Base-by-base conservation (phyloP, 2,888 invertebrate genomes). In the Steinernema scapterisci region DNA sequence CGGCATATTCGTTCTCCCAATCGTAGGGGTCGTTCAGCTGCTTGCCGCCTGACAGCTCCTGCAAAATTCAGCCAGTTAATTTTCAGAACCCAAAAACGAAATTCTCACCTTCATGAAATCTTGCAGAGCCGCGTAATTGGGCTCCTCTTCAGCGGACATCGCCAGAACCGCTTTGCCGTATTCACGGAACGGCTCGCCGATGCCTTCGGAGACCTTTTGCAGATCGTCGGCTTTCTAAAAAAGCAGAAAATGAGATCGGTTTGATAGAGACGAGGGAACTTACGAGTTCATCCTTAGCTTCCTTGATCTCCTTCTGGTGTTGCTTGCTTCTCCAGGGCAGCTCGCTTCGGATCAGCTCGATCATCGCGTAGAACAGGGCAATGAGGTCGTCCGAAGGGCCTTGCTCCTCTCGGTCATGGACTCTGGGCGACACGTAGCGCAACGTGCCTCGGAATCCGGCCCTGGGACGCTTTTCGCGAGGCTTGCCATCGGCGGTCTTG, bases 361-460 rank as follows among this genome's bases (percentile, higher is more conserved):
- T 54, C n/a, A 79, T 48, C 9, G 79, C 72, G 72, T 81, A 82
- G 56, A 80, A 46, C 6, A 82, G 56, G 5, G 81, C 75, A n/a
- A 77, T 73, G 51, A 83, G 72, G 70, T 83, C 83, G 71, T 83
- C 83, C 9, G 75, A 46, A 2, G 82, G 81, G 0, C 76, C 75
- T 72, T 80, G 78, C 19, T 78, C 78, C 21, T 70, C 70, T 6
- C 75, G 52, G 31, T 74, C 72, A 73, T 83, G 83, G 1, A 83
- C 82, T 27, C 82, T 73, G 16, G 75, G 38, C 16, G 85, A 85
- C 2, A 81, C 85, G 76, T 85, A 85, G 44, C 84, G 81, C 7
- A 81, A 77, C 6, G 85, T 85, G n/a, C 84, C 85, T 19, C 85
- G 78, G 76, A 81, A 80, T n/a, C 80, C 80, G n/a, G 82, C 81